Base-by-base conservation (phyloP, 2,888 invertebrate genomes). In the Pristionchus arcanus region DNA sequence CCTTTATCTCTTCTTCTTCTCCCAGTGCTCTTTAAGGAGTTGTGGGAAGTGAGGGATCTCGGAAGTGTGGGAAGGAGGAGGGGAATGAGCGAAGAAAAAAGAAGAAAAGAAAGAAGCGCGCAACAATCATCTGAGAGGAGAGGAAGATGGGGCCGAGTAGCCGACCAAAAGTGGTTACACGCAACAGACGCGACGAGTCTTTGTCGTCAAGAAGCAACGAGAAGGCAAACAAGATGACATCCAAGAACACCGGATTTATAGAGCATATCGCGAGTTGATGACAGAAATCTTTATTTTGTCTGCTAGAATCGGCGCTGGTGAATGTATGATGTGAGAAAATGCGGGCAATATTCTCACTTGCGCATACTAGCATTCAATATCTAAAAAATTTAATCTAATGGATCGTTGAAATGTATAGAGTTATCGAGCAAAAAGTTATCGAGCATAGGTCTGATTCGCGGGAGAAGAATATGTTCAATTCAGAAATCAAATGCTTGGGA, bases 101-200 rank as follows among this genome's bases (percentile, higher is more conserved):
- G 81, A n/a, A 81, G 49, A 37, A 34, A 49, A 81, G 21, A 53
- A 37, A 55, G 83, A 53, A 53, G 74, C 68, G 68, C 74, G 74
- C 74, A 74, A 74, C 74, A 74, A 74, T 74, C 74, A 74, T 74
- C 74, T 74, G 37, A 74, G 74, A 37, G 37, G 37, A 74, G 83
- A 25, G 31, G 53, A 83, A 83, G 83, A 83, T 53, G 83, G 83
- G 55, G 53, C 55, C 37, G n/a, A 83, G 53, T 53, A 53, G 37
- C 49, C 37, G 37, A 37, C 74, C 37, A 74, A 37, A 74, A 74
- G 74, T 74, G 74, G 74, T 37, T 34, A 74, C 34, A 74, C 74
- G 74, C 74, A 37, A 74, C 68, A 34, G 31, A 28, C 68, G n/a
- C 68, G 66, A 42, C 66, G 71, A 63, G 37, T 34, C 74, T 37